Evolutionary conservation across 2,888 invertebrate genomes (phyloP), one percentile per base, ranked within the genome.

Genomic region (Darwinula stevensoni): DNA sequence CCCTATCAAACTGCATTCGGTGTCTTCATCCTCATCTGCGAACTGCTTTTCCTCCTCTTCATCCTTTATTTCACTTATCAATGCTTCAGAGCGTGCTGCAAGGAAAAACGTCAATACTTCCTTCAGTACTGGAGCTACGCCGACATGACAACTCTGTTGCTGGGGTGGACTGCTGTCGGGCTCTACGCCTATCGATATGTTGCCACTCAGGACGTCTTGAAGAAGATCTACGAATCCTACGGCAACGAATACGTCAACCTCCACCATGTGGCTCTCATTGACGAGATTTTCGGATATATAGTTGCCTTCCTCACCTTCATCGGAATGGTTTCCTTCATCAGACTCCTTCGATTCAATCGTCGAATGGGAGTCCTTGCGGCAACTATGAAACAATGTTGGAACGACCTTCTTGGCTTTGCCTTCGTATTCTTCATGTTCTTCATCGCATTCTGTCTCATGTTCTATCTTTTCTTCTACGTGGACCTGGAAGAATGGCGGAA

Each of bases 81-180:
- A 22, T 9, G 6, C 22, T 6, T 6, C 6, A 22, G 22, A 22
- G 22, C 9, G n/a, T 9, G 6, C 22, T 22, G n/a, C 22, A 22
- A 22, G 9, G 22, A 22, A 22, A 22, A n/a, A n/a, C n/a, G n/a
- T n/a, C n/a, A n/a, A n/a, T n/a, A n/a, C n/a, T n/a, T n/a, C n/a
- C n/a, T n/a, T n/a, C n/a, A n/a, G 29, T 52, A 53, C 43, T 54
- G 54, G 54, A 49, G 48, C 37, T 39, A 47, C 31, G 40, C 51
- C 17, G 52, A 54, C 37, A 47, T 52, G 33, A 39, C 42, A 6
- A 45, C 53, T 13, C 43, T 54, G 28, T 38, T 46, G 17, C 44
- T 52, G 27, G 47, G 49, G 15, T 44, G 52, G 17, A 38, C 47
- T 4, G 48, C 48, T 32, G 49, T 54, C 27, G 49, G 43, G 3